phyloP scores from a whole-genome alignment of 2,888 invertebrate genomes.

The Ichneumon xanthorius region DNA sequence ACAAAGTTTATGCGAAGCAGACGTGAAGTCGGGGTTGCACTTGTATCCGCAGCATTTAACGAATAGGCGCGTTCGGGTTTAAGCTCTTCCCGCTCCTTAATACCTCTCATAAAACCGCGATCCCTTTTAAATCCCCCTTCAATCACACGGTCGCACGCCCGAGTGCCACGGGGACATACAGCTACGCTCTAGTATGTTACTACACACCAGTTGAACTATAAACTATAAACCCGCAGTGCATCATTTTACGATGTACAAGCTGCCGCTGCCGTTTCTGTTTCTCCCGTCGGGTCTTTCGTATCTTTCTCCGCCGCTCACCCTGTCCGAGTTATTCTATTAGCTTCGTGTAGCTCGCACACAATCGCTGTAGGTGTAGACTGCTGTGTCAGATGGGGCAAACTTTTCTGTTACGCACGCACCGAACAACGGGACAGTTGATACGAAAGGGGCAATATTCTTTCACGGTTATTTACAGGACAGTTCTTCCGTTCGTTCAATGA shows the following conservation, averaged over 20 bases:
- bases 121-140: constrained; percentile 82
- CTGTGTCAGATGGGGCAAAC: not conserved
- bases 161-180: constrained; percentile 5
- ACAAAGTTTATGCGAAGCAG: not conserved
- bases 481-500: not conserved
- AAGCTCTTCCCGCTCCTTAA: constrained; percentile 76
- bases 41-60: constrained; percentile 64
- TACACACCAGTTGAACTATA: constrained; percentile 77
- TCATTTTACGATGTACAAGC: constrained; percentile 78
- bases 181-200: constrained; percentile 10
- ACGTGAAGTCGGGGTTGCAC: constrained; percentile 14
- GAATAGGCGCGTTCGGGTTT: constrained; percentile 69
- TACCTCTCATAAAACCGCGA: constrained; percentile 80
- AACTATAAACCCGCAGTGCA: constrained; percentile 78
- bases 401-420: constrained; percentile 21
- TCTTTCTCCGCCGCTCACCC: constrained; percentile 50
- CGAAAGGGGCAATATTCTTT: not conserved
- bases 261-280: constrained; percentile 66
- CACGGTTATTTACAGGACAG: not conserved
- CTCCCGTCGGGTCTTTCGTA: constrained; percentile 47
- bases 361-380: not conserved
- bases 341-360: constrained; percentile 68
- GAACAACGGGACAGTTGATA: not conserved
- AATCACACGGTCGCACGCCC: constrained; percentile 75
- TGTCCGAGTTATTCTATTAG: constrained; percentile 76